Evolutionary conservation across 2,888 invertebrate species (phyloP), one percentile per base, ranked within the genome.

Genomic region (Cotesia congregata): DNA sequence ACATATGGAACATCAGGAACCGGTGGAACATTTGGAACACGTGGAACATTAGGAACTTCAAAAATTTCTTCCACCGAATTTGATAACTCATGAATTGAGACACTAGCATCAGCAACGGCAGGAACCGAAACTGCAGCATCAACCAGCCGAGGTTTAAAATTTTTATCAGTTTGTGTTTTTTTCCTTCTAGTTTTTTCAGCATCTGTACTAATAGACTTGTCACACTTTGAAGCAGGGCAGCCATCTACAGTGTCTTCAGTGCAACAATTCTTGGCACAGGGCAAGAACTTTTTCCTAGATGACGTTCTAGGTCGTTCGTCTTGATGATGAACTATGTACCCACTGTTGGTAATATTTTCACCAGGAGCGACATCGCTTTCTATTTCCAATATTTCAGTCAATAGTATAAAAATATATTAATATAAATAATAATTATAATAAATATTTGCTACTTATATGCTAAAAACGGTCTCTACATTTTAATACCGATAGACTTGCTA

Each of bases 401-500:
- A 30, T 30, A 30, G 30, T 30, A 30, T 30, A 3, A 30, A 3
- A 30, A 30, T 3, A 30, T 30, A 30, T 30, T 30, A 30, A 30
- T 3, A 30, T 30, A 30, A 2, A 50, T 9, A 50, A 50, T 50
- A 50, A 50, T 9, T 9, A 50, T 6, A 50, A 12, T 9, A 50
- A 50, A 50, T 50, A 50, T 9, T 39, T 62, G 0, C 5, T 62
- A 72, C 0, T 17, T 15, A 77, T 76, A 70, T 62, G 76, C 30
- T 12, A 50, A 50, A 50, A 50, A 50, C 50, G 50, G 50, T 50
- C 50, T 50, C 50, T 79, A 81, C 77, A 80, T 81, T 80, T 81
- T 81, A 80, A 74, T 76, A 61, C 75, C 79, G 69, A 72, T 73
- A 77, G 80, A 81, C 75, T 80, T 78, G 81, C 80, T 79, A 74